Conservation (phyloP, 2,113 vertebrate species). For the Leucoraja erinaceus region DNA sequence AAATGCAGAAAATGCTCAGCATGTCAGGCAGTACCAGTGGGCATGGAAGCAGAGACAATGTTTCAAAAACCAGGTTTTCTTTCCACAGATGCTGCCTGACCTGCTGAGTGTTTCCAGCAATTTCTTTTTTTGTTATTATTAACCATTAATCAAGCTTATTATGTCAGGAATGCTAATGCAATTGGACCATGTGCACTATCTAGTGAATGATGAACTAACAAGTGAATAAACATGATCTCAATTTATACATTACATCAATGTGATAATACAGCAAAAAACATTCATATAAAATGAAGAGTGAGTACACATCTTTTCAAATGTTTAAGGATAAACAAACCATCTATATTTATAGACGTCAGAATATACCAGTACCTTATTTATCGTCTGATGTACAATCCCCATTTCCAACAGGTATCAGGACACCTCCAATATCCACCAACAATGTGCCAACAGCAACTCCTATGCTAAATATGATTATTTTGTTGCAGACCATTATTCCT, state of each 20-base stretch:
- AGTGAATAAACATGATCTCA: neutral
- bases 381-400: slow-evolving; percentile 59
- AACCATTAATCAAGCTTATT: neutral
- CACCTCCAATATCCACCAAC: slow-evolving; percentile 70
- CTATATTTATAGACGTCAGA: neutral
- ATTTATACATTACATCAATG: neutral
- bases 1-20: no score
- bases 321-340: neutral
- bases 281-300: neutral
- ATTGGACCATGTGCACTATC: neutral
- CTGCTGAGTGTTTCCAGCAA: no score
- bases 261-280: neutral
- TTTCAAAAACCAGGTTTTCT: no score
- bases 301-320: neutral
- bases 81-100: no score
- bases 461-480: slow-evolving; percentile 58
- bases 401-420: slow-evolving; percentile 78
- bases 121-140: no score
- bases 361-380: slow-evolving; percentile 66
- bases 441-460: slow-evolving; percentile 65
- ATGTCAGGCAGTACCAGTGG: no score
- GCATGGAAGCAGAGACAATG: no score
- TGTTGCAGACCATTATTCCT: slow-evolving; percentile 59
- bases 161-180: neutral
- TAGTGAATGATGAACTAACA: neutral